phyloP scores from a whole-genome alignment of 1,140 invertebrate genomes.

The Philotrypesis tridentata region DNA sequence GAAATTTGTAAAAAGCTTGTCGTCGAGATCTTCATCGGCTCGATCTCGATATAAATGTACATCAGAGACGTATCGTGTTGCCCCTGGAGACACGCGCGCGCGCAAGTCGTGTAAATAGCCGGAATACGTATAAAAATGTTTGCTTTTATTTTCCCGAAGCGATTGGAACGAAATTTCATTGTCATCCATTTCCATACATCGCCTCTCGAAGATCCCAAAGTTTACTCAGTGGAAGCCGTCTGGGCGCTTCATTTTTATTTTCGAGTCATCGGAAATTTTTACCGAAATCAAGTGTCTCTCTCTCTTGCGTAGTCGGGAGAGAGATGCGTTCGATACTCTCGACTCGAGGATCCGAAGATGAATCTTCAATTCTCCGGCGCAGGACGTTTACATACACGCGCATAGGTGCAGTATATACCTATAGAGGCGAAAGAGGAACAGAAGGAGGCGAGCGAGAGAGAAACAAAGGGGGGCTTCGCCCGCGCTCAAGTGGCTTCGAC shows the following conservation, averaged over 20 bases:
- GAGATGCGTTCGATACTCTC: slow-evolving; percentile 59
- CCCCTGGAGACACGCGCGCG: neutral
- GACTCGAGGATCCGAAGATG: slow-evolving; percentile 59
- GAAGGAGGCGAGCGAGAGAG: neutral
- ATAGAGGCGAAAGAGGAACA: neutral
- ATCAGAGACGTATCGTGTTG: neutral
- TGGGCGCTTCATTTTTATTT: slow-evolving; percentile 26
- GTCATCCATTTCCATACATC: neutral
- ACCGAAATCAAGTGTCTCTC: slow-evolving; percentile 43
- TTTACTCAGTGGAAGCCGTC: slow-evolving; percentile 21
- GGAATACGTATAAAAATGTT: neutral
- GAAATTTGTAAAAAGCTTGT: slow-evolving; percentile 22
- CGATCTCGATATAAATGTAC: neutral
- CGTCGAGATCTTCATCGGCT: neutral
- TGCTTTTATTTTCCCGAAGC: neutral
- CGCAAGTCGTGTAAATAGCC: neutral
- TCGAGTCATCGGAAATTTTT: slow-evolving; percentile 41
- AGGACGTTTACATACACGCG: neutral
- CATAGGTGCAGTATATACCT: neutral
- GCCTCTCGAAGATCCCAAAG: neutral
- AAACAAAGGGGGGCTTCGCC: slow-evolving; percentile 9
- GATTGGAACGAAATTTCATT: slow-evolving; percentile 1
- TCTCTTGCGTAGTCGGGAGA: too few relatives aligned
- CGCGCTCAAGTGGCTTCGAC: slow-evolving; percentile 46
- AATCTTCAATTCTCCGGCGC: slow-evolving; percentile 60